Evolutionary conservation across 2,797 vertebrate species (phyloP), one percentile per base, ranked within the genome.

Genomic region (Sebastes aleutianus): DNA sequence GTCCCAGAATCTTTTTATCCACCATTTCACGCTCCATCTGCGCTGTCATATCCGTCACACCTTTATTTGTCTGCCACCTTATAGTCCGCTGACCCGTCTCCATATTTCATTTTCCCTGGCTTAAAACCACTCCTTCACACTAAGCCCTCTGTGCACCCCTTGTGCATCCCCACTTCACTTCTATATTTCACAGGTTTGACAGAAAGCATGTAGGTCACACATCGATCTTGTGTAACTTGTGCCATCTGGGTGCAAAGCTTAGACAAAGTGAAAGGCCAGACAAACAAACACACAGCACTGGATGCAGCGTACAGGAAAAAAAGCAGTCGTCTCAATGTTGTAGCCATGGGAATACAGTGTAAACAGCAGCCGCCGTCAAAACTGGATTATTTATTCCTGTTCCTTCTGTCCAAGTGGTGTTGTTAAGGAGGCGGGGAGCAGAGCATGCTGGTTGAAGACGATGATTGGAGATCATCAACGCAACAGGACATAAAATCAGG

Each of bases 271-370:
- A 87, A 82, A 74, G 56, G 65, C 53, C 71, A 88, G 71, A 85
- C 64, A 81, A 69, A 88, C 79, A 72, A 26, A 74, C 39, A 79
- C 58, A 83, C 39, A 54, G 53, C 53, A 22, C 32, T 69, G 3
- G 18, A 80, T 50, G 57, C 71, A 54, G 53, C 61, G n/a, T 8
- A 78, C 50, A 76, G 22, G 72, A 69, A 59, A 18, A 70, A 65
- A 77, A 63, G 70, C 68, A 87, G 68, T 59, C 43, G 4, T 82
- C 59, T 85, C 79, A 82, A 62, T 65, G 18, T 61, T 70, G 86
- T 93, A 81, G 85, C 80, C 89, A 93, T 86, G 87, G 85, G 70
- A 85, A 92, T 88, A 89, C 84, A 84, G 86, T 90, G 90, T 91
- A 93, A 95, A 95, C 89, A 94, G 80, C 82, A 80, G 81, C 74